phyloP scores from a whole-genome alignment of 2,797 vertebrate species.

The Falco concolor region DNA sequence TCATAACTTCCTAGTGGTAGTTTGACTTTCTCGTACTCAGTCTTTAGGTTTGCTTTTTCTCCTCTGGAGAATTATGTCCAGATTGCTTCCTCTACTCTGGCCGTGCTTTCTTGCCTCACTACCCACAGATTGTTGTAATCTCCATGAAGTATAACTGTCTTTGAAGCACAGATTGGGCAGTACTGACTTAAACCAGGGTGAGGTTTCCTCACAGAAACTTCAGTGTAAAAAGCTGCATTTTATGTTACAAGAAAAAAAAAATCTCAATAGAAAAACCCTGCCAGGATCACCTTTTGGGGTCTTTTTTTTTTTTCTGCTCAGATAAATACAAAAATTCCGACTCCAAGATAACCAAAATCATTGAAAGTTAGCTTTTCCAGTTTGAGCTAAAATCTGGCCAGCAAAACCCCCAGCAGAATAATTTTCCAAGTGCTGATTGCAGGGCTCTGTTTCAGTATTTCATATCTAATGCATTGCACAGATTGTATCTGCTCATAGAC shows the following conservation, averaged over 20 bases:
- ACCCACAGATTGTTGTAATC: background rate
- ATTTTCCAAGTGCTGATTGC: background rate
- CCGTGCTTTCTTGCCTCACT: background rate
- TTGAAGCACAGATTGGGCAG: background rate
- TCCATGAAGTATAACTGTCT: background rate
- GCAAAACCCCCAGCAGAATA: rapidly evolving
- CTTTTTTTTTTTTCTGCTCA: background rate
- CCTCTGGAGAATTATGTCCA: background rate
- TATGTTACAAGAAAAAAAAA: background rate
- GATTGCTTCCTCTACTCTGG: background rate
- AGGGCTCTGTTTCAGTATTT: background rate
- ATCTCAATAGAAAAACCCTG: background rate
- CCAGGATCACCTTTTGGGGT: background rate
- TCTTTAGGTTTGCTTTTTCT: background rate
- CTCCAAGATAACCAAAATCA: background rate
- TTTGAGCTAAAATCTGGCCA: background rate
- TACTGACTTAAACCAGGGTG: background rate
- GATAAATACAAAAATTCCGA: background rate
- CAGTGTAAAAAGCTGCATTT: background rate
- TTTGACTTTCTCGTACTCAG: background rate
- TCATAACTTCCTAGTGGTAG: background rate
- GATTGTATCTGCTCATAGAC: background rate
- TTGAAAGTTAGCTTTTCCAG: background rate
- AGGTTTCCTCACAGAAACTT: background rate
- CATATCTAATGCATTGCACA: background rate